Conservation (phyloP, 2,888 invertebrate genomes). For the Camptogramma bilineatum region DNA sequence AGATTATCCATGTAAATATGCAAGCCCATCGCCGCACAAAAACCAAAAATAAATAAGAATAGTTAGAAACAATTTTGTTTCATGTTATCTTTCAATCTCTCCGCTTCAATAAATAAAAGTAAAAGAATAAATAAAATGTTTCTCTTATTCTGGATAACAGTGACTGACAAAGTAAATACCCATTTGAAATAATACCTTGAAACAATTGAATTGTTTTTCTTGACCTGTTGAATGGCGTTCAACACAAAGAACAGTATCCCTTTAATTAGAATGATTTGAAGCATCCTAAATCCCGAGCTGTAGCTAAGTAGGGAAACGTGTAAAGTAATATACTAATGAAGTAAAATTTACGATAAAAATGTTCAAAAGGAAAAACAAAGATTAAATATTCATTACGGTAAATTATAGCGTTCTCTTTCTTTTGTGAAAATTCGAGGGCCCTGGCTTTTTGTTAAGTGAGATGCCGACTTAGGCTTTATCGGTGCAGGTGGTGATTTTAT, state of each 20-base stretch:
- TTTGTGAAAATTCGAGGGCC: conserved; percentile 56
- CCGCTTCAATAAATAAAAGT: too few species aligned
- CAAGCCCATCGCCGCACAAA: too few species aligned
- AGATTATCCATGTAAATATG: too few species aligned
- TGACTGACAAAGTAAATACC: too few species aligned
- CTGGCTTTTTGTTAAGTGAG: conserved; percentile 55
- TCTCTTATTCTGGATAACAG: too few species aligned
- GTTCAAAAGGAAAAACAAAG: conserved; percentile 66
- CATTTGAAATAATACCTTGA: background rate
- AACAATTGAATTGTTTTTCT: background rate
- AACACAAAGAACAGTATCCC: conserved; percentile 9
- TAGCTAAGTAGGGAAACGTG: conserved; percentile 65
- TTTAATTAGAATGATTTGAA: conserved; percentile 37
- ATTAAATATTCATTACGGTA: conserved; percentile 79
- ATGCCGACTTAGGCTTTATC: conserved; percentile 40
- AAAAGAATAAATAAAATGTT: too few species aligned
- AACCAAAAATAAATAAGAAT: too few species aligned
- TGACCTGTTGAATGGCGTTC: conserved; percentile 27
- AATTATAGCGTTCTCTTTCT: conserved; percentile 70
- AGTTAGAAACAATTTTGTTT: too few species aligned
- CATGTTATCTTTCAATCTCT: too few species aligned
- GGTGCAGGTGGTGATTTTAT: conserved; percentile 37
- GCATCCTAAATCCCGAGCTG: conserved; percentile 41
- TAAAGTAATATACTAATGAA: conserved; percentile 74
- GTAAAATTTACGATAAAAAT: conserved; percentile 65